phyloP scores from a whole-genome alignment of 2,113 vertebrate species.

The Gallinago jamesoni region DNA sequence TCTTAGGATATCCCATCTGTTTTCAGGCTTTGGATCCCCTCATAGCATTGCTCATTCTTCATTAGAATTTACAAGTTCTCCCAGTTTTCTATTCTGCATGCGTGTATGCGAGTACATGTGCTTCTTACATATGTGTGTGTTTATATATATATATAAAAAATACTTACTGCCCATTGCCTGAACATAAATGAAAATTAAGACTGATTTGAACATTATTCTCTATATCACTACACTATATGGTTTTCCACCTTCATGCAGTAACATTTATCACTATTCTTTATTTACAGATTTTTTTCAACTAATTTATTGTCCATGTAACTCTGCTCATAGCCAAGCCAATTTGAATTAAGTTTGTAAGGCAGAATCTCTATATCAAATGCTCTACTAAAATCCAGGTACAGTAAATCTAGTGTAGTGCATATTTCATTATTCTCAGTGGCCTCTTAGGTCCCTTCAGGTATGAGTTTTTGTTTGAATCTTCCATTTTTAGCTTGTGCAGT shows the following conservation, averaged over 20 bases:
- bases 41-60: not conserved
- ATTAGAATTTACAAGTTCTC: not conserved
- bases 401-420: not conserved
- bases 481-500: not conserved
- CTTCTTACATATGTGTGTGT: not conserved
- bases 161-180: not conserved
- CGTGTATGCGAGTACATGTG: not conserved
- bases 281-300: not conserved
- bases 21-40: not conserved
- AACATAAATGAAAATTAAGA: not conserved
- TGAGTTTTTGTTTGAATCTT: not conserved
- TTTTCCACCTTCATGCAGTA: not conserved
- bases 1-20: not conserved
- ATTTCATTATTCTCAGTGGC: not conserved
- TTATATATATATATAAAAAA: not conserved
- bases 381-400: not conserved
- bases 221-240: not conserved
- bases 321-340: not conserved
- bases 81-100: not conserved
- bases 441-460: not conserved
- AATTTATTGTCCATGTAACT: not conserved
- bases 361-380: not conserved
- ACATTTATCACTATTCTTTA: not conserved
- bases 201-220: not conserved
- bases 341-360: not conserved